Evolutionary conservation across 2,113 vertebrate genomes (phyloP), one percentile per base, ranked within the genome.

Genomic region (Sterna hirundo): DNA sequence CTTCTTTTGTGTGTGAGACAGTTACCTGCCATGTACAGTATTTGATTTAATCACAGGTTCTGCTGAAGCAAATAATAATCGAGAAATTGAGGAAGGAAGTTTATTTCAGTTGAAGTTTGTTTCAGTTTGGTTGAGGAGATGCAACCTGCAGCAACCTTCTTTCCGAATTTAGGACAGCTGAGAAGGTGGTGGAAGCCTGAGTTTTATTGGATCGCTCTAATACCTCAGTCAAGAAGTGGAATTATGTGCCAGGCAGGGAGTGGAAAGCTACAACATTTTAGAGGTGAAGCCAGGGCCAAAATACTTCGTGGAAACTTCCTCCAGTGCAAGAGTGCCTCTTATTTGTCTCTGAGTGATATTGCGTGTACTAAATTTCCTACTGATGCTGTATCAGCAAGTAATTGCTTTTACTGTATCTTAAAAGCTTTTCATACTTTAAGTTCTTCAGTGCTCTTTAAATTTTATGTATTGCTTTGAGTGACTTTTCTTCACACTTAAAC

Each of bases 341-440:
- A 83, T 4, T 90, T 94, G 52, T 94, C n/a, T 94, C 78, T 88
- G 30, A 80, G 62, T 40, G 23, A 92, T 93, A 89, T 7, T 52
- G 36, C 0, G 0, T 80, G 21, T 70, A 85, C 81, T 96, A 89
- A 74, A 95, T 94, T 96, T 97, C 40, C n/a, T 55, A 32, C 34
- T 57, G 52, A 60, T 88, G 69, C 93, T 96, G 42, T 79, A 94
- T 93, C 87, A 89, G 91, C 93, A 90, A 93, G 77, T 95, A 93
- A 84, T 95, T 95, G 20, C 40, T 94, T 95, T 88, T 95, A 68
- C 51, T 92, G 21, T 92, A 87, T 83, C 76, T 88, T 95, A 90
- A 94, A 97, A 97, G 92, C 91, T 95, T 95, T 92, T 90, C 26
- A 72, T 93, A 90, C 49, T 86, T 78, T 7, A 71, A 82, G 58